Percentiles rank a stretch among this genome's conserved stretches.
Evolutionary conservation across 2,797 vertebrate species (phyloP).

Genomic region (Poecilia wingei): DNA sequence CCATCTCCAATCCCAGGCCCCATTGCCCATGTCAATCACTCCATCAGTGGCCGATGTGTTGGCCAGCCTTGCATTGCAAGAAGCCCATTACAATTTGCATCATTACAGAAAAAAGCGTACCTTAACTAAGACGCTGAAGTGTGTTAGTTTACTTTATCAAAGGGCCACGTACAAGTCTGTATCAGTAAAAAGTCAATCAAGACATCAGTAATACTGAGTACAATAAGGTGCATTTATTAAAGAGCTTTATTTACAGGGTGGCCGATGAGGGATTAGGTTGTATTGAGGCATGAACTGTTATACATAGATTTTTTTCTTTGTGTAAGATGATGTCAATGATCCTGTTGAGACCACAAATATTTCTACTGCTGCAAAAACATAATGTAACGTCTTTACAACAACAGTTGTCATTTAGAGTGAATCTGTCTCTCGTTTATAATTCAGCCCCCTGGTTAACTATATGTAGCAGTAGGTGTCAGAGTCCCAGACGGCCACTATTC

Average conservation of each 20-base stretch:
- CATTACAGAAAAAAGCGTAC: slow-evolving; percentile 26
- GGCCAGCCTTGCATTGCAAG: slow-evolving; percentile 37
- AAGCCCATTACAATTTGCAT: slow-evolving; percentile 42
- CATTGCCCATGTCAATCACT: slow-evolving; percentile 82
- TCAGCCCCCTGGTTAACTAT: neutral
- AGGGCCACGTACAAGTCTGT: neutral
- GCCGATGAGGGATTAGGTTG: neutral
- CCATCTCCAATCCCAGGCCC: slow-evolving; percentile 80
- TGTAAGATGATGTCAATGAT: neutral
- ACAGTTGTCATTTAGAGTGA: neutral
- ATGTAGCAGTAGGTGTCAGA: neutral
- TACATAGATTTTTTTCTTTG: too few species aligned
- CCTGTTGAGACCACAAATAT: neutral
- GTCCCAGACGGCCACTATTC: neutral
- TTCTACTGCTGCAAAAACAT: neutral
- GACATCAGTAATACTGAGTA: too few species aligned
- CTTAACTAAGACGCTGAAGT: slow-evolving; percentile 29
- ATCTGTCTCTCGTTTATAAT: neutral
- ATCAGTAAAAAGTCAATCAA: neutral
- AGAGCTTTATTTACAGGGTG: neutral
- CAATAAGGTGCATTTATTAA: neutral
- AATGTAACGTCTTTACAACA: neutral
- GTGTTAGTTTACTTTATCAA: slow-evolving; percentile 21
- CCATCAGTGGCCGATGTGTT: slow-evolving; percentile 61
- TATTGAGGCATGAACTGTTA: neutral